Conservation (phyloP, 2,888 invertebrate genomes). For the Anoplius nigerrimus region DNA sequence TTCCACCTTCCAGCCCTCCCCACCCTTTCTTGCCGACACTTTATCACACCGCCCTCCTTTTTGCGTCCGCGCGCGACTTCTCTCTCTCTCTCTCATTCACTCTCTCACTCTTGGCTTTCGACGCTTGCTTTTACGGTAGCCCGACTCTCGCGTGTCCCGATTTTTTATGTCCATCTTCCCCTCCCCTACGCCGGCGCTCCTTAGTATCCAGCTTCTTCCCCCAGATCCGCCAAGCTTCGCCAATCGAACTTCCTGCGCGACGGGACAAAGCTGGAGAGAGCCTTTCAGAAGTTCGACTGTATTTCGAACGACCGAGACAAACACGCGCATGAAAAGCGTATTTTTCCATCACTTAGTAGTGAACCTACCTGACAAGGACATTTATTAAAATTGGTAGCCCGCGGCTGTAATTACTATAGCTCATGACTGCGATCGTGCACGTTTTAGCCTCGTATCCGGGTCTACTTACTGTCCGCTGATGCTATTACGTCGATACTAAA, state of each 20-base stretch:
- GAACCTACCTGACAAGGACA: too few relatives aligned
- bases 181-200: not conserved
- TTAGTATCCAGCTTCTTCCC: not conserved
- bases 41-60: slow-evolving; percentile 47
- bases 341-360: too few relatives aligned
- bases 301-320: slow-evolving; percentile 10
- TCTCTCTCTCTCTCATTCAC: not conserved
- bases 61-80: slow-evolving; percentile 17
- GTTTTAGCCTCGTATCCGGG: too few relatives aligned
- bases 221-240: not conserved
- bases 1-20: slow-evolving; percentile 11
- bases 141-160: slow-evolving; percentile 42
- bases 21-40: slow-evolving; percentile 28
- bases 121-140: slow-evolving; percentile 44
- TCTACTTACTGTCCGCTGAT: too few relatives aligned
- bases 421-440: too few relatives aligned
- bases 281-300: slow-evolving; percentile 13
- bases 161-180: slow-evolving; percentile 36
- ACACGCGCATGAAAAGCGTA: too few relatives aligned
- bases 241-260: not conserved
- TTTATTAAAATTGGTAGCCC: too few relatives aligned
- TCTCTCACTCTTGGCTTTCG: slow-evolving; percentile 6
- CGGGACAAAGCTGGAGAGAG: slow-evolving; percentile 42
- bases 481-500: slow-evolving; percentile 31
- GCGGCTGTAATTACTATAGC: too few relatives aligned